Evolutionary conservation across 2,113 vertebrate genomes (phyloP).

Genomic region (Nannobrachium achirus): DNA sequence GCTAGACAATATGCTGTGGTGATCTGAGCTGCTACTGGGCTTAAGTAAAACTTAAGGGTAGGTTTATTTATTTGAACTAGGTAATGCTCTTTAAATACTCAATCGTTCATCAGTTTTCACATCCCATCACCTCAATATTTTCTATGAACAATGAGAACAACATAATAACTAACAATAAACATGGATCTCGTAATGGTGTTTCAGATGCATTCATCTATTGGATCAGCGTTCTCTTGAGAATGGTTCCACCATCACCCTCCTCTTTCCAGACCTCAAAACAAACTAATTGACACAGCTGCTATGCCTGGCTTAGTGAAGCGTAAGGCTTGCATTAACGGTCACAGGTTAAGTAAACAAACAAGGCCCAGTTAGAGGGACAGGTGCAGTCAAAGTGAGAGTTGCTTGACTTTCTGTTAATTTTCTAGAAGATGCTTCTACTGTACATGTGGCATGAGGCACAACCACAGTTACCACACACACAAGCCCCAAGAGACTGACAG

Average conservation of each 20-base stretch:
- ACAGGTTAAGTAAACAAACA: slow-evolving; percentile 74
- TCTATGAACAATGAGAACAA: not conserved
- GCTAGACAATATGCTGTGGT: not conserved
- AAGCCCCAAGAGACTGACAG: slow-evolving; percentile 39
- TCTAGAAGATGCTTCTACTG: slow-evolving; percentile 31
- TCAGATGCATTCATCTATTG: not conserved
- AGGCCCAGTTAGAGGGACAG: slow-evolving; percentile 56
- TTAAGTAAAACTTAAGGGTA: not conserved
- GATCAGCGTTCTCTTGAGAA: not conserved
- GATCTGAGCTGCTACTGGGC: not conserved
- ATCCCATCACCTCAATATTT: not conserved
- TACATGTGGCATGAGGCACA: slow-evolving; percentile 31
- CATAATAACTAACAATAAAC: slow-evolving; percentile 2
- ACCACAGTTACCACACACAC: slow-evolving; percentile 66
- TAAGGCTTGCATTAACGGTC: slow-evolving; percentile 71
- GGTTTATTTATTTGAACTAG: not conserved
- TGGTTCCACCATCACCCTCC: slow-evolving; percentile 12
- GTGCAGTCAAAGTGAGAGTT: slow-evolving; percentile 70
- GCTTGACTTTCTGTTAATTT: slow-evolving; percentile 40
- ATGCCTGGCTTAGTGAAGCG: slow-evolving; percentile 67
- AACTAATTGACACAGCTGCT: slow-evolving; percentile 73
- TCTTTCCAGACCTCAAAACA: slow-evolving; percentile 62
- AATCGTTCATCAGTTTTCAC: not conserved
- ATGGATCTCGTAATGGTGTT: not conserved
- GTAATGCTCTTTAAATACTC: not conserved